phyloP scores from a whole-genome alignment of 2,113 vertebrate species.

The Cyanoderma ruficeps region DNA sequence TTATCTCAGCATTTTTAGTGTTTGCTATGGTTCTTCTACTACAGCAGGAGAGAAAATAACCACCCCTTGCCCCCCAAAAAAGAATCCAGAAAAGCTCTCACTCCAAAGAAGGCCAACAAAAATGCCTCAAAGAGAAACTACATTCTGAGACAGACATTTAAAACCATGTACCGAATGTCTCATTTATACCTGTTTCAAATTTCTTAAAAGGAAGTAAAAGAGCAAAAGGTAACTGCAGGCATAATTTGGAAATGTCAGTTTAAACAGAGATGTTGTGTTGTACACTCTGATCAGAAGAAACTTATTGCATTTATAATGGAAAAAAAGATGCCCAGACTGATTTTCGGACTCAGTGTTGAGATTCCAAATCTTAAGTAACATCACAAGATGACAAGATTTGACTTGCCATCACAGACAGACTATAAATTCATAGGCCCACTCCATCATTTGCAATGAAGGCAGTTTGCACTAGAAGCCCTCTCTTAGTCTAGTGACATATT shows the following conservation, averaged over 20 bases:
- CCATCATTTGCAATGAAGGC: not conserved
- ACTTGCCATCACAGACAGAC: not conserved
- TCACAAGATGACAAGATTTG: not conserved
- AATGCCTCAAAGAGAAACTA: not conserved
- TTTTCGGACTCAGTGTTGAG: not conserved
- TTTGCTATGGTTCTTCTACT: not conserved
- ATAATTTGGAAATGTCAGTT: not conserved
- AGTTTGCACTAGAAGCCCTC: not conserved
- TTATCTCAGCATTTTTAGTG: not conserved
- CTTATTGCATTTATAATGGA: not conserved
- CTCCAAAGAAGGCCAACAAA: not conserved
- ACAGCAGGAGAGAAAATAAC: not conserved
- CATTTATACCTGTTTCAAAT: not conserved
- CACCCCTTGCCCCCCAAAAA: fast-evolving
- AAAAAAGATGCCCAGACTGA: not conserved
- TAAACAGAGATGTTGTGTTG: not conserved
- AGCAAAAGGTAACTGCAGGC: not conserved
- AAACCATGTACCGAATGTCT: not conserved
- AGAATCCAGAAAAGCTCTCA: not conserved
- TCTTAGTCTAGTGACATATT: not conserved
- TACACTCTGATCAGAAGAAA: not conserved
- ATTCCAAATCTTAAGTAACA: not conserved
- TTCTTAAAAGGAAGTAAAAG: not conserved
- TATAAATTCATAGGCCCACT: not conserved
- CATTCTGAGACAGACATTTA: not conserved